Conservation (phyloP, 2,888 invertebrate species). For the Drosophila neonasuta region DNA sequence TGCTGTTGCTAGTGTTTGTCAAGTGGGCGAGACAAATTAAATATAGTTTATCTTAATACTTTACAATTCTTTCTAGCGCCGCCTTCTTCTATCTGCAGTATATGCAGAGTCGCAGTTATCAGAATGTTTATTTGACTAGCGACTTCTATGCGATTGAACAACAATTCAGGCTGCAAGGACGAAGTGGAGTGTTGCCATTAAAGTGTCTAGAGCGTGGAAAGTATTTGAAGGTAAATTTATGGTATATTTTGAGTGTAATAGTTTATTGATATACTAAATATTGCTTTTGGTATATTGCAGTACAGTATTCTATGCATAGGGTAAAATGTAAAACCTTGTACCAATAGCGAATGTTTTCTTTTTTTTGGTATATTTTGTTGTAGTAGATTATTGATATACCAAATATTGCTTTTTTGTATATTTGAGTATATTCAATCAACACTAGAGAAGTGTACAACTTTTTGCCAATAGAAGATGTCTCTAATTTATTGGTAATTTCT, state of each 20-base stretch:
- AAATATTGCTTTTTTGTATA: too few relatives aligned
- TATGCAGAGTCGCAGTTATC: conserved; percentile 86
- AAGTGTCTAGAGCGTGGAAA: conserved; percentile 85
- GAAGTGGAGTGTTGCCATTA: conserved; percentile 85
- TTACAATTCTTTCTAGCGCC: conserved; percentile 83
- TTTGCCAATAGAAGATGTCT: too few relatives aligned
- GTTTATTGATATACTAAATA: not conserved
- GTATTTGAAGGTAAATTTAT: conserved; percentile 84
- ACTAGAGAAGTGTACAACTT: too few relatives aligned
- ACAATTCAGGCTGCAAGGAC: conserved; percentile 84
- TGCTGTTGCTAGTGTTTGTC: conserved; percentile 84
- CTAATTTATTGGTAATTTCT: too few relatives aligned
- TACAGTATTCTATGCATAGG: too few relatives aligned
- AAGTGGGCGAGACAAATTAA: conserved; percentile 81
- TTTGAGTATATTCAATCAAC: too few relatives aligned
- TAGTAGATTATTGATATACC: too few relatives aligned
- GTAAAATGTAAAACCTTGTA: too few relatives aligned
- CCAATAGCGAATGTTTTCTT: too few relatives aligned
- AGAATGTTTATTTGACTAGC: conserved; percentile 88
- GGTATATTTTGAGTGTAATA: conserved; percentile 19
- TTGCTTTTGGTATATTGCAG: too few relatives aligned
- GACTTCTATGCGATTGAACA: conserved; percentile 86
- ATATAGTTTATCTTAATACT: too few relatives aligned
- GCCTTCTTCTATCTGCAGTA: conserved; percentile 88
- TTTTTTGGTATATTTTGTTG: too few relatives aligned